phyloP scores from a whole-genome alignment of 2,888 invertebrate genomes.

The Caenorhabditis zanzibari region DNA sequence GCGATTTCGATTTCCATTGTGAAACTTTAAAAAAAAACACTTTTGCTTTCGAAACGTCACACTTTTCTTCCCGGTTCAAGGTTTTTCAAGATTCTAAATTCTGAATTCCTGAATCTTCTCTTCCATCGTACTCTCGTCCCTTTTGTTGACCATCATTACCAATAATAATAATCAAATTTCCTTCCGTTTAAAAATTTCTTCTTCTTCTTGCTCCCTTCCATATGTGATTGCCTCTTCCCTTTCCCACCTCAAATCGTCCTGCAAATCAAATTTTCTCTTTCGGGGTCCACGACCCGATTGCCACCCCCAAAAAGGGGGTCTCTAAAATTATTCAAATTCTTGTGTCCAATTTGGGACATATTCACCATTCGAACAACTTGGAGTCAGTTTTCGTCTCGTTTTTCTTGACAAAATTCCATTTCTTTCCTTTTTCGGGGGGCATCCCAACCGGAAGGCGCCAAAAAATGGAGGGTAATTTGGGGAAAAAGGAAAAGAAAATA shows the following conservation, averaged over 20 bases:
- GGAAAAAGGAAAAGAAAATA: background rate
- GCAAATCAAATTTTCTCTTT: conserved; percentile 45
- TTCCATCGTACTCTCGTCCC: conserved; percentile 2
- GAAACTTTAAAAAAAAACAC: too few relatives aligned
- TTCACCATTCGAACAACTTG: conserved; percentile 18
- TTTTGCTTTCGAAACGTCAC: too few relatives aligned
- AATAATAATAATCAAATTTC: background rate
- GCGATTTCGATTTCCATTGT: too few relatives aligned
- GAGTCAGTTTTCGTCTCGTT: background rate
- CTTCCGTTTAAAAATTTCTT: conserved; percentile 3
- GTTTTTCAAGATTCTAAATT: too few relatives aligned
- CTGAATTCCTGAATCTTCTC: background rate
- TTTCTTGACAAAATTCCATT: conserved; percentile 31
- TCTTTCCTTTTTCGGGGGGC: background rate
- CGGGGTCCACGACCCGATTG: background rate
- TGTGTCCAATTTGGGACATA: conserved; percentile 50
- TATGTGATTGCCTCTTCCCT: conserved; percentile 14
- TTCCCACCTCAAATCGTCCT: conserved; percentile 19
- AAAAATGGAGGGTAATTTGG: conserved; percentile 50
- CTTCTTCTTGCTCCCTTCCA: background rate
- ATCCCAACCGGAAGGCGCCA: conserved; percentile 51
- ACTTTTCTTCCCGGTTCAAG: too few relatives aligned
- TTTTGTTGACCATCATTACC: background rate
- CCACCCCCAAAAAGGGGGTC: background rate
- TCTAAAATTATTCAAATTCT: conserved; percentile 57